Base-by-base conservation (phyloP, 2,888 invertebrate genomes). In the Cryptocephalus primarius region DNA sequence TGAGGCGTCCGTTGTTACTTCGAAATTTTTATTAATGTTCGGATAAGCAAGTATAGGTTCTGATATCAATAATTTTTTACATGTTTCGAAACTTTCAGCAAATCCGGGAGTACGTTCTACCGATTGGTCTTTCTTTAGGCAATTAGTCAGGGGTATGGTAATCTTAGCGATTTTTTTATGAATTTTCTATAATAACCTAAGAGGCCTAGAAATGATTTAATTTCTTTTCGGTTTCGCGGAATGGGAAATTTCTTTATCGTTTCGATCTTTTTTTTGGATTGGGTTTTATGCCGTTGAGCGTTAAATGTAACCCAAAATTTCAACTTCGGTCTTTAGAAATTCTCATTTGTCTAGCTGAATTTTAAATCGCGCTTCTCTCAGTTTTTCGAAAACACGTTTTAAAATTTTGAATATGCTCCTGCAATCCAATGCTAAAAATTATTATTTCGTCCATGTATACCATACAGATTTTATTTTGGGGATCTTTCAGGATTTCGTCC, bases 381-480 rank as follows among this genome's bases (percentile, higher is more conserved):
- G 31, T 4, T 40, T 32, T 40, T 31, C 14, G 31, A 47, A 47
- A 1, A 47, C 41, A 8, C 11, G 13, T 11, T 46, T 9, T 22
- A 47, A 14, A 40, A 46, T 49, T 31, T 13, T 12, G 10, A 51
- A n/a, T n/a, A n/a, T n/a, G n/a, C n/a, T n/a, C n/a, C n/a, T n/a
- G n/a, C n/a, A n/a, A n/a, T n/a, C n/a, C 32, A 36, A 55, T 40
- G 36, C 42, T 50, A 33, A 50, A 44, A 11, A 62, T 41, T 9
- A 60, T 54, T 33, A 62, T 60, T n/a, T n/a, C n/a, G 46, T 63
- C 61, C 33, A 60, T 49, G 48, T 60, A 64, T 1, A 49, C 48
- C 48, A 42, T 10, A n/a, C 34, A 34, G 82, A 51, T 49, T 32
- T 44, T 44, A 12, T 46, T 48, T 33, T 48, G 48, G 10, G 45